These are phyloP conservation scores for Propsilocerus akamusi DNA, from an alignment of 1,140 invertebrate species.

Conservation along the genomic window DNA sequence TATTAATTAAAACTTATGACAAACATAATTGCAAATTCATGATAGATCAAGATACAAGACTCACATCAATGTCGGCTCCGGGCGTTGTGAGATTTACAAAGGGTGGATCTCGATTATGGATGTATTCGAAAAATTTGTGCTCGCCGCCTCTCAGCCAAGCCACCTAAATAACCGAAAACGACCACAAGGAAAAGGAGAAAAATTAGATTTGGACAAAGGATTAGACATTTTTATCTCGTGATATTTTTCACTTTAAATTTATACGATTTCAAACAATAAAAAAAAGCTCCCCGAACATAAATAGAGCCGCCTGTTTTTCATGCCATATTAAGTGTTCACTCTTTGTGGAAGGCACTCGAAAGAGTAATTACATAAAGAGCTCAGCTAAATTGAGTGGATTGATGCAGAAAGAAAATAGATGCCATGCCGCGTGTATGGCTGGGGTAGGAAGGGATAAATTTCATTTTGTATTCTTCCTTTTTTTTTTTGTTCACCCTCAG, in stretches of 20 bases:
- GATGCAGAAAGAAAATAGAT: background rate
- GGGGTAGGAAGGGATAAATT: no score
- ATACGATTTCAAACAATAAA: no score
- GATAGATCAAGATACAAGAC: conserved; percentile 17
- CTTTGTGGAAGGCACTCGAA: background rate
- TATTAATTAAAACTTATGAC: no score
- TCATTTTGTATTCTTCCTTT: no score
- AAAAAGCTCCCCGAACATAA: no score
- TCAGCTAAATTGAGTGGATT: background rate
- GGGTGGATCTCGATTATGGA: conserved; percentile 51
- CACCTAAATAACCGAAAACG: conserved; percentile 22
- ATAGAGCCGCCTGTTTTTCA: no score
- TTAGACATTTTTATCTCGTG: background rate
- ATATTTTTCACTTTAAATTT: background rate
- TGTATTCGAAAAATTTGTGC: conserved; percentile 57
- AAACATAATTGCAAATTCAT: background rate
- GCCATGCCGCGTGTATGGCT: no score
- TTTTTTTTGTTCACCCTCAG: no score
- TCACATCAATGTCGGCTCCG: conserved; percentile 55
- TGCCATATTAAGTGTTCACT: no score
- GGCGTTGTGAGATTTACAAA: conserved; percentile 42
- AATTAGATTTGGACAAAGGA: background rate
- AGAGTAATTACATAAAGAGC: background rate
- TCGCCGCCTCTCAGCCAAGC: conserved; percentile 53
- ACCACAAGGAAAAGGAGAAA: background rate